Evolutionary conservation across 2,888 invertebrate genomes (phyloP), one percentile per base, ranked within the genome.

Genomic region (Amblyteles armatorius): DNA sequence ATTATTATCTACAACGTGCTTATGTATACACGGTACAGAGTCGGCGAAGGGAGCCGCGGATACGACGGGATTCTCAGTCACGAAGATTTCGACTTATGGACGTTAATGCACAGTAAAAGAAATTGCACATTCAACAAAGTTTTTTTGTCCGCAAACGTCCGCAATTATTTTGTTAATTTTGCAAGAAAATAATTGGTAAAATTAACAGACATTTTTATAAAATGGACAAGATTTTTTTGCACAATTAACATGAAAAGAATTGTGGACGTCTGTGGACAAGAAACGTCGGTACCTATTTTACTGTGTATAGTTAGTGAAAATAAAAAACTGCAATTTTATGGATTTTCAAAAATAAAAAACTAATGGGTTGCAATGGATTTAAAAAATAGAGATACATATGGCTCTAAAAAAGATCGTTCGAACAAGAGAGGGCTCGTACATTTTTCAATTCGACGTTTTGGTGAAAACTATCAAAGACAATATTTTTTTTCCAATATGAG

Each of bases 1-100:
- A 84, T 86, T 80, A 71, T 72, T 85, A 83, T 85, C 77, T 83
- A 83, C 83, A 83, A 63, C 83, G 60, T 44, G 78, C 57, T 55
- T 74, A 36, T 65, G 76, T 71, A 48, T 74, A 79, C 78, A 82
- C 78, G 73, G 74, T 72, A 67, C 73, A 79, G 52, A 60, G 63
- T 44, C 74, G 55, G 57, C 55, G 76, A 83, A 74, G 60, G 33
- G 48, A 52, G 50, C 19, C 57, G 44, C 44, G 22, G 78, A 78
- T 69, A 63, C 68, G 73, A 33, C 11, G 79, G 13, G 33, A 67
- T 68, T 67, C 11, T 40, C 57, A 52, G 44, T 50, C 16, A 13
- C 48, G 16, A 22, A 29, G 13, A 50, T 29, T 33, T 71, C 52
- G 52, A 33, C 40, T 40, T 40, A 9, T 9, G 40, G 40, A 40